Evolutionary conservation across 2,888 invertebrate genomes (phyloP).

Genomic region (Rhagonycha lutea): DNA sequence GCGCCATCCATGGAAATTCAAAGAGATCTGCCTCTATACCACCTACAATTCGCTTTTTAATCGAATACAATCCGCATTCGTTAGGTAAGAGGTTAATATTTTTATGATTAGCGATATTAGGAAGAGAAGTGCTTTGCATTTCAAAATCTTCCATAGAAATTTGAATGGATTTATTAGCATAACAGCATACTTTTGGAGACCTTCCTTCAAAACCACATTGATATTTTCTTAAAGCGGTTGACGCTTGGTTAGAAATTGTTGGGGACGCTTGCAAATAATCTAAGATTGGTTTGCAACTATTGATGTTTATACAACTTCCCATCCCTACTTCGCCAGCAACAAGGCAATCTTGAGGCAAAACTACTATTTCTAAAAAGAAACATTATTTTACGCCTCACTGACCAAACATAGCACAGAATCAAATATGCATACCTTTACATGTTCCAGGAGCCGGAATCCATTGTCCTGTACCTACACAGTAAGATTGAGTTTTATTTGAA

Average conservation of each 20-base stretch:
- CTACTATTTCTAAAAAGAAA: conserved; percentile 10
- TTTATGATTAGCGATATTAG: conserved; percentile 47
- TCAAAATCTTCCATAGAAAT: not conserved
- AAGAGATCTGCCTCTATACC: conserved; percentile 65
- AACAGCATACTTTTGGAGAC: conserved; percentile 58
- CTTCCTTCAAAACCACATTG: conserved; percentile 52
- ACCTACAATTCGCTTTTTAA: conserved; percentile 45
- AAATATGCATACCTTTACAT: not conserved
- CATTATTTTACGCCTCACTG: too few species aligned
- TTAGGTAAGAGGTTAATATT: conserved; percentile 48
- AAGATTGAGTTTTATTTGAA: not conserved
- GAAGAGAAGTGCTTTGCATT: conserved; percentile 31
- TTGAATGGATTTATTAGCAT: conserved; percentile 40
- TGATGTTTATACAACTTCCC: conserved; percentile 49
- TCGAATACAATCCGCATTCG: conserved; percentile 61
- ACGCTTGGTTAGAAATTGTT: not conserved
- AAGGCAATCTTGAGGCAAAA: conserved; percentile 38
- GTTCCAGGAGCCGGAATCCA: not conserved
- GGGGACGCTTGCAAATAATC: conserved; percentile 17
- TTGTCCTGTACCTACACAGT: not conserved
- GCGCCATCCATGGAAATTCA: conserved; percentile 79
- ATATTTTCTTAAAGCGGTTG: conserved; percentile 16
- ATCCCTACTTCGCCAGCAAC: too few species aligned
- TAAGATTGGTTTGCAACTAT: conserved; percentile 37
- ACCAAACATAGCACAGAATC: too few species aligned